phyloP scores from a whole-genome alignment of 2,797 vertebrate species.

The Microtus californicus region DNA sequence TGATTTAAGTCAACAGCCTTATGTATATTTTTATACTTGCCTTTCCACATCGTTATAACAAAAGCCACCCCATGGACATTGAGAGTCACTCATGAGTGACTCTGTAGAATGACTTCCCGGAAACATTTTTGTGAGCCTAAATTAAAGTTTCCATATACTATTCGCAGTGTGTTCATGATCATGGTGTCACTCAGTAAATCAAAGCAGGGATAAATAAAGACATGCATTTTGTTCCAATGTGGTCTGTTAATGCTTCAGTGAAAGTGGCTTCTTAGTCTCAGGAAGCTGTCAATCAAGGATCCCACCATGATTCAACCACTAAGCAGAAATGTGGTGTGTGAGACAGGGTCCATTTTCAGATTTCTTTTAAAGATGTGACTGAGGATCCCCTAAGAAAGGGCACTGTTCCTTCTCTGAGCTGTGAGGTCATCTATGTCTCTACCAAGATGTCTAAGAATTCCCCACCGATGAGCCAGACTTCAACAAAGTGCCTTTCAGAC shows the following conservation, averaged over 20 bases:
- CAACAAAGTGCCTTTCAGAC: background rate
- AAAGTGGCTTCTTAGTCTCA: background rate
- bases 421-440: background rate
- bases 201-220: background rate
- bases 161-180: rapidly evolving
- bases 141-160: background rate
- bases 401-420: background rate
- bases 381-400: background rate
- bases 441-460: background rate
- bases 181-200: rapidly evolving
- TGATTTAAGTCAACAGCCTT: background rate
- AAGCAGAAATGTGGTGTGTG: background rate
- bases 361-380: background rate
- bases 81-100: background rate
- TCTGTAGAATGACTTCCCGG: background rate
- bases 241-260: no score
- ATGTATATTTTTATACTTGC: background rate
- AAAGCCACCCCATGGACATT: background rate
- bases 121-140: background rate
- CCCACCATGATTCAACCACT: background rate
- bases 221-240: background rate
- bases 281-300: background rate
- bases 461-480: background rate
- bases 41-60: background rate
- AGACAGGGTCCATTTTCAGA: background rate